Evolutionary conservation across 2,888 invertebrate species (phyloP).

Genomic region (Agrotis exclamationis): DNA sequence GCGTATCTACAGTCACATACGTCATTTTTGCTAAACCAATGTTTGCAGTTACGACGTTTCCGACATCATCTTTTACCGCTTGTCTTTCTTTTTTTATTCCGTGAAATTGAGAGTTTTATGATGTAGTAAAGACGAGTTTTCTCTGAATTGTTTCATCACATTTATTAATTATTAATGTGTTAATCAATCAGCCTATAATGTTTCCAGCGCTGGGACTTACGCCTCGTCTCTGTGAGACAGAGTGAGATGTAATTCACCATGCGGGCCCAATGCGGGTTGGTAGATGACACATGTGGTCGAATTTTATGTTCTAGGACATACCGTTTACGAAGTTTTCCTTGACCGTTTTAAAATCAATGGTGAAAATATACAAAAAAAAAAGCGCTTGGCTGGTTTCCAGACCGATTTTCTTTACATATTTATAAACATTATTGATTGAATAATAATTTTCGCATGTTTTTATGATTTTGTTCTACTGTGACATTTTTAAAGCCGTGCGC

Average conservation of each 20-base stretch:
- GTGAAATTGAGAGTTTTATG: slow-evolving; percentile 21
- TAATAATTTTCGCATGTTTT: not conserved
- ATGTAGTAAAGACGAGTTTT: slow-evolving; percentile 36
- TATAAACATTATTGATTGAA: not conserved
- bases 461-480: not conserved
- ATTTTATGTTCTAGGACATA: too few relatives aligned
- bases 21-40: slow-evolving; percentile 11
- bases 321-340: too few relatives aligned
- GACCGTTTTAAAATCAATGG: too few relatives aligned
- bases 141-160: slow-evolving; percentile 2
- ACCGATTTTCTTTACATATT: not conserved
- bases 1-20: not conserved
- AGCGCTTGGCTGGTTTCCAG: too few relatives aligned
- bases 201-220: too few relatives aligned
- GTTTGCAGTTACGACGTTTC: slow-evolving; percentile 17
- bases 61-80: too few relatives aligned
- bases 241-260: too few relatives aligned
- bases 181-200: not conserved
- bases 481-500: not conserved
- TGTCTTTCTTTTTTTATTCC: not conserved
- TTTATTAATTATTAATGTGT: not conserved
- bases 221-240: too few relatives aligned
- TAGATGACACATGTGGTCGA: too few relatives aligned
- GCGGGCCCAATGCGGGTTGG: too few relatives aligned
- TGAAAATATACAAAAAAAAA: too few relatives aligned